A percentile compares a stretch with the other conserved stretches of the same genome.
Evolutionary conservation across 2,797 vertebrate genomes (phyloP).

Genomic region (Sebastes reedi): DNA sequence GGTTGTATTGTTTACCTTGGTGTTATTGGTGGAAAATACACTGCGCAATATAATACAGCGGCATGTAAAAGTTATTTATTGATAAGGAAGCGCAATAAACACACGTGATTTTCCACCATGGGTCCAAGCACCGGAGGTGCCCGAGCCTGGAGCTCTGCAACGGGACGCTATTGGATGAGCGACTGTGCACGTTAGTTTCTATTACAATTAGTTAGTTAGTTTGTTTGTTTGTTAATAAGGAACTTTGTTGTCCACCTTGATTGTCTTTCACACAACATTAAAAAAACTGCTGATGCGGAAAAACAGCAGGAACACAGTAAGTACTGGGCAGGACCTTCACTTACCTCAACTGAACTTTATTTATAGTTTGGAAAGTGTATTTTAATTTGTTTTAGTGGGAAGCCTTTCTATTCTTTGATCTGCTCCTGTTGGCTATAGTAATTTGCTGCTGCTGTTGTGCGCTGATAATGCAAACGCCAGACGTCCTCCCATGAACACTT

Average conservation of each 20-base stretch:
- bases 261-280: neutral
- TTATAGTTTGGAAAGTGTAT: neutral
- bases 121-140: rapidly evolving
- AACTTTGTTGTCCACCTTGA: neutral
- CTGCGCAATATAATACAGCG: too few species aligned
- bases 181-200: neutral
- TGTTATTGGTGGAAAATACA: too few species aligned
- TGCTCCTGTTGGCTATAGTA: neutral
- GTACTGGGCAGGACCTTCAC: neutral
- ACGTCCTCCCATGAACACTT: slow-evolving; percentile 9
- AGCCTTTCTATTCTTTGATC: neutral
- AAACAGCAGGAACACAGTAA: neutral
- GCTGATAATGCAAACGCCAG: slow-evolving; percentile 17
- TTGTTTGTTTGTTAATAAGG: neutral
- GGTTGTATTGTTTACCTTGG: too few species aligned
- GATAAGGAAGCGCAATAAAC: too few species aligned
- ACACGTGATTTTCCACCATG: too few species aligned
- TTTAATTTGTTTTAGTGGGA: neutral
- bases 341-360: neutral
- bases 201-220: neutral
- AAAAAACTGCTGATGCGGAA: rapidly evolving
- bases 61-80: too few species aligned
- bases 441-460: neutral
- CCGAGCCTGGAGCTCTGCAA: neutral
- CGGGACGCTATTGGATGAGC: neutral